phyloP scores from a whole-genome alignment of 2,888 invertebrate species.

The Trachelus troglodyta region DNA sequence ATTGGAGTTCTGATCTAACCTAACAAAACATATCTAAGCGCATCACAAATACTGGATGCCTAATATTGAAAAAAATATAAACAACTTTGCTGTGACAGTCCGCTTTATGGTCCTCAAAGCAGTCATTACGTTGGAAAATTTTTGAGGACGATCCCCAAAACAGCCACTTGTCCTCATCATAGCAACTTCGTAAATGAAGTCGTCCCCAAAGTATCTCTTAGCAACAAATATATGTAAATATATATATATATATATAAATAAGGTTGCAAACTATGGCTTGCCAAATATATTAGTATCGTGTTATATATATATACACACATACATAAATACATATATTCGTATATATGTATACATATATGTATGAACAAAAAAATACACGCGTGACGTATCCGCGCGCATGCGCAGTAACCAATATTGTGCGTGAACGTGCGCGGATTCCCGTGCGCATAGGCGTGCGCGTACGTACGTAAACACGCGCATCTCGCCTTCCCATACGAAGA shows the following conservation, averaged over 20 bases:
- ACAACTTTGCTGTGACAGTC: too few relatives aligned
- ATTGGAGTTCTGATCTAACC: too few relatives aligned
- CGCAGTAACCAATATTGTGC: not conserved
- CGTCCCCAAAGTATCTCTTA: too few relatives aligned
- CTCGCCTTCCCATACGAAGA: not conserved
- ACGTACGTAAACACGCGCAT: not conserved
- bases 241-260: conserved; percentile 23
- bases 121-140: too few relatives aligned
- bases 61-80: too few relatives aligned
- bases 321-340: conserved; percentile 26
- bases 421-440: not conserved
- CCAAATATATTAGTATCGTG: conserved; percentile 21
- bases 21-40: too few relatives aligned
- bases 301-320: conserved; percentile 7
- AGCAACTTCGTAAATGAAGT: too few relatives aligned
- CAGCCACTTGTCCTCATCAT: too few relatives aligned
- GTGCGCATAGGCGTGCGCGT: not conserved
- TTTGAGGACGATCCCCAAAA: too few relatives aligned
- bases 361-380: not conserved
- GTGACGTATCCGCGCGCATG: conserved; percentile 1
- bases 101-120: too few relatives aligned
- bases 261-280: conserved; percentile 18
- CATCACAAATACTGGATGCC: too few relatives aligned
- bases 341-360: conserved; percentile 11
- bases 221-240: too few relatives aligned